Evolutionary conservation across 2,113 vertebrate genomes (phyloP), one percentile per base, ranked within the genome.

Genomic region (Verasper variegatus): DNA sequence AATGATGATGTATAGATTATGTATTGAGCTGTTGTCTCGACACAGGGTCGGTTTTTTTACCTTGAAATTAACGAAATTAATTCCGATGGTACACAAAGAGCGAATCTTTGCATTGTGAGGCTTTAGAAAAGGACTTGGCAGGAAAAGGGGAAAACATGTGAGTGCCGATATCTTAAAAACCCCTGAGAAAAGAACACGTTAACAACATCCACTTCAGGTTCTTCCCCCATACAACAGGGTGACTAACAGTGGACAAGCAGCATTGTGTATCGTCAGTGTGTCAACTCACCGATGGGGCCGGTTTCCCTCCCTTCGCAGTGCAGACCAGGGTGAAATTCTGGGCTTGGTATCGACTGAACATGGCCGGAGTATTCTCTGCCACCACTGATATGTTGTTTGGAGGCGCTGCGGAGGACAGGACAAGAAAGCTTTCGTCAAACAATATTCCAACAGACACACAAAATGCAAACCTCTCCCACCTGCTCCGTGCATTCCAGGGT

Each of bases 311-410:
- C 0, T 96, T 97, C 55, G 97, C 98, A 4, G 96, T 97, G 82
- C 98, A 99, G 88, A 98, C 93, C 74, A 99, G 93, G 0, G 98
- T 99, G 92, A 99, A 96, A 93, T 99, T 99, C 95, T 98, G 98
- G 0, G 97, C 96, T 88, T 98, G 96, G 93, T 99, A 99, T 78
- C 97, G 96, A 92, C 96, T 99, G 94, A 99, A 99, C 4, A 96
- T 96, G 0, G 97, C 96, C 0, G 97, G 97, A 0, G 95, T 93
- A 87, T 98, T 96, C 0, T 97, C 97, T 0, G 97, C 97, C 47
- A 97, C 87, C 84, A 99, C 96, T 0, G 97, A 97, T 74, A 99
- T 99, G 90, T 97, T 98, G 10, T 95, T 96, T 0, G 98, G 98
- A 57, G 98, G 97, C 5, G 97, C 97, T 99, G 93, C 35, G 27